Base-by-base conservation (phyloP, 2,888 invertebrate species). In the Zygothrica quintamaculata region DNA sequence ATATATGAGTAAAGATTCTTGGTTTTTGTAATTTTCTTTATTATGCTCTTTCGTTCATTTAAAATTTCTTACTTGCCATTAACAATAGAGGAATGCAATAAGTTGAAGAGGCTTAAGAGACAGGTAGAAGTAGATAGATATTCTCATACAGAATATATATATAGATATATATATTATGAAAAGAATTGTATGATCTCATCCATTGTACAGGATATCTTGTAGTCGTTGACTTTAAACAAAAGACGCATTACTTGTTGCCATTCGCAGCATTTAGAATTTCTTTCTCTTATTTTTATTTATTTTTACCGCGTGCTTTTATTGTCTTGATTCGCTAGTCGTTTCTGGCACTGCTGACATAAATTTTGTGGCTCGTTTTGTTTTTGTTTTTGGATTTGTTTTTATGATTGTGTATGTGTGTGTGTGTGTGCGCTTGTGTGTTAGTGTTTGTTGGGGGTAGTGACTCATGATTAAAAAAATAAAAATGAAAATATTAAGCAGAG, bases 281-380 rank as follows among this genome's bases (percentile, higher is more conserved):
- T 58, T 29, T 29, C 29, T n/a, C 9, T 29, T n/a, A 9, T n/a
- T 29, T 29, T 29, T 66, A 68, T 76, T 66, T 81, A 65, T 81
- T 81, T 74, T 77, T 79, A 72, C 73, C 78, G 81, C 77, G 74
- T 75, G 64, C n/a, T 79, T 71, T 84, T 78, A 73, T 82, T 66
- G 65, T 68, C 68, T 74, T 65, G 52, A 43, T 67, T 64, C 64
- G 72, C 12, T 69, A 53, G 60, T 66, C 58, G 84, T 76, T 74
- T 80, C 75, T 82, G 82, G 84, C 87, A 84, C 86, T 86, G 86
- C 82, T 87, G 86, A 87, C 87, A 87, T 87, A 87, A 87, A 87
- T 87, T 84, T 82, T 51, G 70, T 55, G 59, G 71, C 56, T 77
- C 55, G 61, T 57, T 65, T 61, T 60, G 59, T 34, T 61, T 55